Conservation (phyloP, 1,140 invertebrate genomes). For the Calosoma granatense region DNA sequence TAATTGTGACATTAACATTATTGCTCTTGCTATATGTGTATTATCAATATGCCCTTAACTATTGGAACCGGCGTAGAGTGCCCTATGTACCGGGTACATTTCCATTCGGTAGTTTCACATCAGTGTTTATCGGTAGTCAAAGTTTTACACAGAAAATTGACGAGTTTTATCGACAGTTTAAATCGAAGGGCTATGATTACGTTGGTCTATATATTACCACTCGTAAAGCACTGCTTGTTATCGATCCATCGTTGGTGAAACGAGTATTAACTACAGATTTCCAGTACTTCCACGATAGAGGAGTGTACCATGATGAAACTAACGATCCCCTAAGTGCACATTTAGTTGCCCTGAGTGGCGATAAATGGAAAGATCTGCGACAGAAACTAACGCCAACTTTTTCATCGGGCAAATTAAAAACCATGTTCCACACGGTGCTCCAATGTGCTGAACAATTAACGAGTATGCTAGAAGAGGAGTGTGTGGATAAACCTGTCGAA, state of each 20-base stretch:
- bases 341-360: slow-evolving; percentile 24
- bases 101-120: slow-evolving; percentile 31
- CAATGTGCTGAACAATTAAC: slow-evolving; percentile 32
- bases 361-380: slow-evolving; percentile 41
- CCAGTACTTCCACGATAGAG: slow-evolving; percentile 35
- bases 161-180: slow-evolving; percentile 23
- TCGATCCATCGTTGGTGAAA: slow-evolving; percentile 49
- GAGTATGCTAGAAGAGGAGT: slow-evolving; percentile 18
- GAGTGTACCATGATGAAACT: slow-evolving; percentile 30
- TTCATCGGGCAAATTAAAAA: slow-evolving; percentile 44
- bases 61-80: slow-evolving; percentile 35
- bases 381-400: slow-evolving; percentile 44
- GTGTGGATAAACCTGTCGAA: slow-evolving; percentile 20
- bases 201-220: slow-evolving; percentile 39
- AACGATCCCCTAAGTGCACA: slow-evolving; percentile 24
- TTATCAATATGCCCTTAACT: slow-evolving; percentile 24
- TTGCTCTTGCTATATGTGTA: slow-evolving; percentile 19
- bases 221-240: slow-evolving; percentile 36
- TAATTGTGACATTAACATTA: background rate
- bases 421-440: slow-evolving; percentile 39
- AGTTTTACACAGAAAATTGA: slow-evolving; percentile 29
- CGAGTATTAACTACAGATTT: slow-evolving; percentile 42
- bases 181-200: slow-evolving; percentile 21
- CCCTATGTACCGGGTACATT: slow-evolving; percentile 28
- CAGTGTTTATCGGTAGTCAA: slow-evolving; percentile 24